These are phyloP conservation scores for Ariopsis seemanni DNA, from an alignment of 2,113 vertebrate species.

Conservation along the genomic window DNA sequence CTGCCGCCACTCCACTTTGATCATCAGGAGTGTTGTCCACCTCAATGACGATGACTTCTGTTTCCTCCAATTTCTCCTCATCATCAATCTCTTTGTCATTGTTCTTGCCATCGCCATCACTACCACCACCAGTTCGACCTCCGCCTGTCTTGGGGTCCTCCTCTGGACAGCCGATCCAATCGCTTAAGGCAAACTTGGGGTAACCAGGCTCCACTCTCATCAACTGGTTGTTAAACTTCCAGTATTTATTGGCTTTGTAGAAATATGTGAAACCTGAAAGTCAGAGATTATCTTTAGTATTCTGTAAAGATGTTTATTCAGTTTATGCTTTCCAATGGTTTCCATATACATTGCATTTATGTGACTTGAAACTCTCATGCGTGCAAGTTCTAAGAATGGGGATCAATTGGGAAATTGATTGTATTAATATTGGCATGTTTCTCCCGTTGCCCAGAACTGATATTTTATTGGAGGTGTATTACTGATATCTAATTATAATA, in stretches of 20 bases:
- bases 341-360: neutral
- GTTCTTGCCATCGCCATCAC: neutral
- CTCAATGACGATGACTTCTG: slow-evolving; percentile 82
- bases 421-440: too few relatives aligned
- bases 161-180: slow-evolving; percentile 84
- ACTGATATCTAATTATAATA: neutral
- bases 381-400: too few relatives aligned
- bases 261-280: slow-evolving; percentile 85
- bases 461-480: neutral
- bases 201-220: slow-evolving; percentile 86
- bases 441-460: neutral
- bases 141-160: slow-evolving; percentile 73
- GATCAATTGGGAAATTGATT: too few relatives aligned
- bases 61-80: slow-evolving; percentile 58
- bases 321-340: neutral
- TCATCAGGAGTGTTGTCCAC: slow-evolving; percentile 62
- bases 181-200: slow-evolving; percentile 84
- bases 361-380: too few relatives aligned
- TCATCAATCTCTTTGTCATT: slow-evolving; percentile 39
- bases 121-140: slow-evolving; percentile 61
- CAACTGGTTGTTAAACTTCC: slow-evolving; percentile 91
- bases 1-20: slow-evolving; percentile 61
- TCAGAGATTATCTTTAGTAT: neutral
- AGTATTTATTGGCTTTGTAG: slow-evolving; percentile 90
- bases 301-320: neutral